Evolutionary conservation across 2,888 invertebrate genomes (phyloP).

Genomic region (Nephrotoma flavescens): DNA sequence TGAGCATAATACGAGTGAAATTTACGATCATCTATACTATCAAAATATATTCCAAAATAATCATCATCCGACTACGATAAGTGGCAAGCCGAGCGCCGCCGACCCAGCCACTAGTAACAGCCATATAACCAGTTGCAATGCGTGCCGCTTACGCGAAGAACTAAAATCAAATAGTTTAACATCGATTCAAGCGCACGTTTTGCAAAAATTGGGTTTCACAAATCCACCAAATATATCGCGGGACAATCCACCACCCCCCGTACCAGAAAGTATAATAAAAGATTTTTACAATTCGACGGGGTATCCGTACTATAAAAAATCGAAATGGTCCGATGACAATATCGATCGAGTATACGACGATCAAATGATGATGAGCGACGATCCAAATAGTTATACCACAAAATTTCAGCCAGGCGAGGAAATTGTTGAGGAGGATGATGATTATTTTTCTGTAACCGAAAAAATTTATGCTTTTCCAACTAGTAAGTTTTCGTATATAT

Average conservation of each 20-base stretch:
- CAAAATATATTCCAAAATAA: neutral
- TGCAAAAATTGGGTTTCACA: constrained; percentile 45
- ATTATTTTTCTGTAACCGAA: constrained; percentile 23
- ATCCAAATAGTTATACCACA: constrained; percentile 13
- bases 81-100: neutral
- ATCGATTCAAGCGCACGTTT: constrained; percentile 47
- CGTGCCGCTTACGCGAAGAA: constrained; percentile 41
- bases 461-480: constrained; percentile 29
- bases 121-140: constrained; percentile 30
- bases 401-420: neutral
- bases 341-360: neutral
- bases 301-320: neutral
- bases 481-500: constrained; percentile 18
- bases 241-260: constrained; percentile 33
- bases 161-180: constrained; percentile 43
- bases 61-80: neutral
- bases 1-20: neutral
- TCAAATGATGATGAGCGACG: constrained; percentile 13
- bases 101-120: neutral
- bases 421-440: constrained; percentile 10
- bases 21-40: neutral
- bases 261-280: constrained; percentile 41
- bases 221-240: constrained; percentile 46
- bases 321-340: neutral
- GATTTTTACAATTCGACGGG: constrained; percentile 21